Evolutionary conservation across 2,797 vertebrate species (phyloP), one percentile per base, ranked within the genome.

Genomic region (Parauchenoglanis ngamensis): DNA sequence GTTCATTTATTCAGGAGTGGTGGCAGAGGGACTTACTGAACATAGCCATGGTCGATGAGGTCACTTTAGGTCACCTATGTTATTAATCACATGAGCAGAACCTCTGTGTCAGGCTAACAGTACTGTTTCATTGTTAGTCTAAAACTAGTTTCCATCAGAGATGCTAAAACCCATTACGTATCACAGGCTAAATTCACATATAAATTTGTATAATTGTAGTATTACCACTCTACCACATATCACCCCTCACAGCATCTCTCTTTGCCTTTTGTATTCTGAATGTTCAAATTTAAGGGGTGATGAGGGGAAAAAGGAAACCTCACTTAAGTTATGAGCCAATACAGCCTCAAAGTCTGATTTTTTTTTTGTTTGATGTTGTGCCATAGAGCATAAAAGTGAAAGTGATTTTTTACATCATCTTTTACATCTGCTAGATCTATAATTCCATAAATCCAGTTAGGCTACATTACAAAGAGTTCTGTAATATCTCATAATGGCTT

Each of bases 371-470:
- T 65, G n/a, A 23, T 35, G n/a, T 61, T 85, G 28, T 5, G 15
- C 5, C 12, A 11, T 67, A 77, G 8, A 70, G 75, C 31, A 44
- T n/a, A 67, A 65, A 78, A 35, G 44, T 46, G 82, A 78, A 70
- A 44, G 35, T 59, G 35, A 19, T 7, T 86, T 25, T 40, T 57
- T 65, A 56, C 61, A 76, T 77, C 35, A 40, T 59, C 49, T 85
- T 86, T 86, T 59, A 78, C 31, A 79, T 40, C 3, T 40, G 15
- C 54, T 54, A 31, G 15, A 61, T n/a, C 56, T 28, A 76, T 80
- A 85, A 88, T 85, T 84, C 15, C 23, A 80, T 80, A 81, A 87
- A 85, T 85, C 44, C 44, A 80, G 63, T 88, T 85, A 88, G 54
- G 44, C 67, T 85, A 54, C 87, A 85, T 73, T 85, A 88, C 54